Conservation (phyloP, 2,888 invertebrate species). For the Matsumyia berberina region DNA sequence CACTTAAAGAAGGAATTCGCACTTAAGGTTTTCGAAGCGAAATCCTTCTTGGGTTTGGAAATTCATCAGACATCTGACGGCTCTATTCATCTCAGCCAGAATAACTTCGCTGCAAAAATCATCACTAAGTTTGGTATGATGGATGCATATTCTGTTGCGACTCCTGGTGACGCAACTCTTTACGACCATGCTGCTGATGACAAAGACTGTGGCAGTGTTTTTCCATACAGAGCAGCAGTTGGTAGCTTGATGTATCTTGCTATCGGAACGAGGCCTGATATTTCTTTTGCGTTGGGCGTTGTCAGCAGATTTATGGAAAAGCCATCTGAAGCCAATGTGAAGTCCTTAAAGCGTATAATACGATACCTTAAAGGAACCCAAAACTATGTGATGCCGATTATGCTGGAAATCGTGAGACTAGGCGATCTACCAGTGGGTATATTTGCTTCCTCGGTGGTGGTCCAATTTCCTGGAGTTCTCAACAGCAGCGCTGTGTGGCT, state of each 20-base stretch:
- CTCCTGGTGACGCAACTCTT: constrained; percentile 10
- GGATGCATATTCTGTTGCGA: constrained; percentile 26
- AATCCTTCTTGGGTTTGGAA: constrained; percentile 56
- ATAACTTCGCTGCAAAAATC: constrained; percentile 21
- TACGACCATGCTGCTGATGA: background rate
- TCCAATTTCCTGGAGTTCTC: constrained; percentile 47
- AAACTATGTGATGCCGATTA: constrained; percentile 46
- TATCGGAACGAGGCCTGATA: constrained; percentile 65
- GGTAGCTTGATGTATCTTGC: constrained; percentile 57
- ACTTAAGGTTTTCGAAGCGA: constrained; percentile 54
- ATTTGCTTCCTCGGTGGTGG: constrained; percentile 37
- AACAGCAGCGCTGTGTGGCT: constrained; percentile 49
- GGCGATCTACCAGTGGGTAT: constrained; percentile 46
- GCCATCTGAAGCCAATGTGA: constrained; percentile 25
- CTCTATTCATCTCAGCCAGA: constrained; percentile 30
- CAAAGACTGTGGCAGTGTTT: background rate
- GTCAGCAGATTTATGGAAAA: constrained; percentile 53
- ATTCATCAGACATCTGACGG: constrained; percentile 31
- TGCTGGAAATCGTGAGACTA: constrained; percentile 33
- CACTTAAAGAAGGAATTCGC: constrained; percentile 50
- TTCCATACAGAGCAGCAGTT: constrained; percentile 58
- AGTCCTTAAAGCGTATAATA: constrained; percentile 45
- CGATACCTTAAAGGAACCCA: constrained; percentile 58
- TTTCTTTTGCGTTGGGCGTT: constrained; percentile 42
- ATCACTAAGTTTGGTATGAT: constrained; percentile 28